Conservation (phyloP, 2,113 vertebrate genomes). For the Myrmecophaga tridactyla region DNA sequence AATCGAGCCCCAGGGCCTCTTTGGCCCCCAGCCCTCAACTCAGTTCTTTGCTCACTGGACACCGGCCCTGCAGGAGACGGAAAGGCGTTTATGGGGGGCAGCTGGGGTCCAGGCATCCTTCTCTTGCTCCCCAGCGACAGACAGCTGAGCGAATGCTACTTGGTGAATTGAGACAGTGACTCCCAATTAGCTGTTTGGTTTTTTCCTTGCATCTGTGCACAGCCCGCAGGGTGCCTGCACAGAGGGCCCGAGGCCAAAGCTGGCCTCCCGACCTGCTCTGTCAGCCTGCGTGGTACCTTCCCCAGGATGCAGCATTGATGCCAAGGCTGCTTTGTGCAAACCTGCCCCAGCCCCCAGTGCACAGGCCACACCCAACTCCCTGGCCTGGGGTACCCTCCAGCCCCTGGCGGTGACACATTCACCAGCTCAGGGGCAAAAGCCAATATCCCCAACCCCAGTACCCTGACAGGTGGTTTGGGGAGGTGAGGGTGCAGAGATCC, state of each 20-base stretch:
- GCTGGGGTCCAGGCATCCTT: rapidly evolving
- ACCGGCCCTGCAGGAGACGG: neutral
- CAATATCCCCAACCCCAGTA: neutral
- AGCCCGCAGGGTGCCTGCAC: rapidly evolving
- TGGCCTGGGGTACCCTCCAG: neutral
- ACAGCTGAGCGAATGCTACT: rapidly evolving
- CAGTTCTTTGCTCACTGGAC: rapidly evolving
- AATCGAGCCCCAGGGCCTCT: no score
- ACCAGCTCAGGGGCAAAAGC: neutral
- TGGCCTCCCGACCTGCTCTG: rapidly evolving
- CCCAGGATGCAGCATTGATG: neutral
- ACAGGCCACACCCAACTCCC: rapidly evolving
- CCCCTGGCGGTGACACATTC: neutral
- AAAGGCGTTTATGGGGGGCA: rapidly evolving
- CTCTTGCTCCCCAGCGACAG: no score
- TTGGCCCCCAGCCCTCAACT: rapidly evolving
- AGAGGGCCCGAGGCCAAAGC: neutral
- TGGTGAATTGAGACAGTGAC: rapidly evolving
- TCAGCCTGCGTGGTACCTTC: rapidly evolving
- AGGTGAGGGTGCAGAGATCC: rapidly evolving
- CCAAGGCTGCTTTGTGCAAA: rapidly evolving
- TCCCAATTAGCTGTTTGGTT: neutral
- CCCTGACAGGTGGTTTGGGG: neutral
- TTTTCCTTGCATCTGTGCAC: rapidly evolving
- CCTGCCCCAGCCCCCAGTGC: rapidly evolving